phyloP scores from a whole-genome alignment of 2,797 vertebrate species.

The Myotis pilosus region DNA sequence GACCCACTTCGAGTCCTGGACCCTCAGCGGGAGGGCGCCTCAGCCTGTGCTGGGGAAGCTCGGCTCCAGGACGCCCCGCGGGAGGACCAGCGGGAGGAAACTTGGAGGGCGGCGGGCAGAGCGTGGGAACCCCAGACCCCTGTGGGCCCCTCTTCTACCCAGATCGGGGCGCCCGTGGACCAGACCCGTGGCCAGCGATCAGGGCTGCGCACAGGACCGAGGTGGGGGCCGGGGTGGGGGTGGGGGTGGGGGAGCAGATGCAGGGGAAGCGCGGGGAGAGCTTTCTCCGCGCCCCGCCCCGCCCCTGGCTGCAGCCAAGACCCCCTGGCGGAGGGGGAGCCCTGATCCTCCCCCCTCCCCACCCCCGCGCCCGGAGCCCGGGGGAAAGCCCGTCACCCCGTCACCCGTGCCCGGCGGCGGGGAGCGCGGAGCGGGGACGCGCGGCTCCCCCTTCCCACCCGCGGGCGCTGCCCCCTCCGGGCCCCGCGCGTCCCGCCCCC shows the following conservation, averaged over 20 bases:
- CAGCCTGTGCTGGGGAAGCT: not conserved
- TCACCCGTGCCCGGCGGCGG: not conserved
- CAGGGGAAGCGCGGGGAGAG: not conserved
- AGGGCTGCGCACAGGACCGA: not conserved
- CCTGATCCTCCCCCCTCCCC: too few species aligned
- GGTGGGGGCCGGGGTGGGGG: too few species aligned
- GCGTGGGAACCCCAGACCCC: not conserved
- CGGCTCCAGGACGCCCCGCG: not conserved
- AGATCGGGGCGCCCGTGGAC: not conserved
- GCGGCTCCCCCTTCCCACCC: not conserved
- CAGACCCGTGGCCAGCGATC: not conserved
- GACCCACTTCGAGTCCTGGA: not conserved
- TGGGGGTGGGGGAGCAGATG: rapidly evolving
- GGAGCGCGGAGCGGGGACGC: not conserved
- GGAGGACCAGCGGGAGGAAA: not conserved
- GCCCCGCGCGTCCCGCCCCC: not conserved
- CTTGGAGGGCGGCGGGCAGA: not conserved
- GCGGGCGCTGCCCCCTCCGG: not conserved
- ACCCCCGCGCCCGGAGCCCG: not conserved
- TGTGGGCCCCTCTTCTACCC: not conserved
- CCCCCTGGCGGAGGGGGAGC: not conserved
- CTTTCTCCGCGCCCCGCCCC: too few species aligned
- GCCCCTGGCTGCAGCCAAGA: not conserved
- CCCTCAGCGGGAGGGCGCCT: not conserved
- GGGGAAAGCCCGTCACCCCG: conserved; percentile 17